Percentiles rank a stretch among this genome's conserved stretches.
phyloP scores from a whole-genome alignment of 2,797 vertebrate genomes.

The Threskiornis aethiopicus region DNA sequence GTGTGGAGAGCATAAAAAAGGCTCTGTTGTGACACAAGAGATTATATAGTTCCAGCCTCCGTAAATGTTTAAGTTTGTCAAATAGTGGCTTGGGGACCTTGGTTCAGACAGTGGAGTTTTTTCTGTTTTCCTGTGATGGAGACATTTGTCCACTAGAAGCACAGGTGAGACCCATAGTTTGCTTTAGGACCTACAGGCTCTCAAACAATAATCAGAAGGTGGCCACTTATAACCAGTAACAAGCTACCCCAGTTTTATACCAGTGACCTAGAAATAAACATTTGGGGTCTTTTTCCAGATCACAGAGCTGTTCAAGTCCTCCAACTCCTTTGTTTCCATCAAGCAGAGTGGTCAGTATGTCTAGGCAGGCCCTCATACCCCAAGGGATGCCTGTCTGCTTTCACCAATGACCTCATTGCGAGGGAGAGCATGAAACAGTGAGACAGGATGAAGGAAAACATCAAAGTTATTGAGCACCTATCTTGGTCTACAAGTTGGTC shows the following conservation, averaged over 20 bases:
- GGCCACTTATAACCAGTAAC: not conserved
- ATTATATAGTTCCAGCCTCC: not conserved
- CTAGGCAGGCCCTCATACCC: not conserved
- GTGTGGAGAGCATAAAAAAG: not conserved
- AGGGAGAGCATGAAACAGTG: not conserved
- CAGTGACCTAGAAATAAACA: not conserved
- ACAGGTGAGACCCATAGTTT: not conserved
- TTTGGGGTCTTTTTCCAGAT: not conserved
- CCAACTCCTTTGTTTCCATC: not conserved
- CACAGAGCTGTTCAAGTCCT: not conserved
- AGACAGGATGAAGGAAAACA: not conserved
- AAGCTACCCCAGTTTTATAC: not conserved
- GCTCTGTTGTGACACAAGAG: not conserved
- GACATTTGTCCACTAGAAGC: not conserved
- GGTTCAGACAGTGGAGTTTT: not conserved
- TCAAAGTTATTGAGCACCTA: not conserved
- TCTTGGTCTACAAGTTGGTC: not conserved
- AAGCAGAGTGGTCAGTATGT: not conserved
- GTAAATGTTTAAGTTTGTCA: not conserved
- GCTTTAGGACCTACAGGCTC: not conserved
- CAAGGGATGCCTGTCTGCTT: not conserved
- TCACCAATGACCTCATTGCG: not conserved
- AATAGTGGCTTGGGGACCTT: not conserved
- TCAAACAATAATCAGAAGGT: not conserved
- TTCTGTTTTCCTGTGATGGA: not conserved